phyloP scores from a whole-genome alignment of 2,888 invertebrate species.

The Nephrotoma guestfalica region DNA sequence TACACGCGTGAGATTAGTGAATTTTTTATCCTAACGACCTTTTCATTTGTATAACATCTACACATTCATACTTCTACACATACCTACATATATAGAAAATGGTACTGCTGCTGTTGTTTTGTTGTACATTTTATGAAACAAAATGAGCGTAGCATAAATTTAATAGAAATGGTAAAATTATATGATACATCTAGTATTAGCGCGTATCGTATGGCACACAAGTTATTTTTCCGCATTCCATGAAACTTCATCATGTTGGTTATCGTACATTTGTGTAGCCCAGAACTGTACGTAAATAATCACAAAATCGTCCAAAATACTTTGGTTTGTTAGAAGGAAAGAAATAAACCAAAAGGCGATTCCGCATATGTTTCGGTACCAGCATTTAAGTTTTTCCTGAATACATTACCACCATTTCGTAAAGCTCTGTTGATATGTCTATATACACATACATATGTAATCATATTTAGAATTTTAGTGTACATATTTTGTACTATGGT shows the following conservation, averaged over 20 bases:
- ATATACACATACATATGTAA: not conserved
- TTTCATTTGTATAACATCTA: not conserved
- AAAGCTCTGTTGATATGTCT: no score
- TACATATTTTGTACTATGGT: not conserved
- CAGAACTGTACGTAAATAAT: not conserved
- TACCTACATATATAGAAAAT: not conserved
- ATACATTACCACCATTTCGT: not conserved
- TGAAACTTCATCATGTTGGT: not conserved
- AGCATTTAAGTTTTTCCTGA: not conserved
- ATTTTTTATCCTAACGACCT: constrained; percentile 23
- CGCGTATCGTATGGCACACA: not conserved
- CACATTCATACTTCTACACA: not conserved
- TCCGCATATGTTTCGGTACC: not conserved
- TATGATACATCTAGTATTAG: not conserved
- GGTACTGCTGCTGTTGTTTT: not conserved
- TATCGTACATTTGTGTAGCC: not conserved
- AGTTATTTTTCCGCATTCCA: not conserved
- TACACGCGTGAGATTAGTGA: constrained; percentile 33
- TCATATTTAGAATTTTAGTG: not conserved
- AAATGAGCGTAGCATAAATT: not conserved
- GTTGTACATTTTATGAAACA: not conserved
- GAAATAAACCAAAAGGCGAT: not conserved
- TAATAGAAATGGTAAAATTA: not conserved
- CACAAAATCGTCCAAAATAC: not conserved
- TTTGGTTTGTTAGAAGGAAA: not conserved